These are phyloP conservation scores for Pocillopora damicornis DNA, from an alignment of 64 coral and sea anemone species.

Conservation along the genomic window DNA sequence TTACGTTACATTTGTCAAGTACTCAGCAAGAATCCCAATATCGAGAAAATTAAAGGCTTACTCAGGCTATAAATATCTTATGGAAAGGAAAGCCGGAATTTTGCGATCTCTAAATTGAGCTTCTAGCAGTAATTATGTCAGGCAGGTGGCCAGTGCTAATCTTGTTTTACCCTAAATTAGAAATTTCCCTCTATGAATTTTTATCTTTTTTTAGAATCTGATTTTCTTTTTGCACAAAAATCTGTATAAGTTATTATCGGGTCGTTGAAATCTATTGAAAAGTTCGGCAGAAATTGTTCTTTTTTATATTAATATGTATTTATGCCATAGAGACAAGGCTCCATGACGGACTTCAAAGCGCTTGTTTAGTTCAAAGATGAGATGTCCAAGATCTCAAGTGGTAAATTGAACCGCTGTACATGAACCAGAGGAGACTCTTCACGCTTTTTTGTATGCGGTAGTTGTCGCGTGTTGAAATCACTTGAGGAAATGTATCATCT, in stretches of 20 bases:
- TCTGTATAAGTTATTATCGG: neutral
- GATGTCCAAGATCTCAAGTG: no score
- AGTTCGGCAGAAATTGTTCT: neutral
- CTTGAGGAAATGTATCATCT: neutral
- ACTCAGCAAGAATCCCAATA: conserved; percentile 1
- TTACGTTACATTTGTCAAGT: neutral
- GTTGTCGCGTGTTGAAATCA: conserved; percentile 9
- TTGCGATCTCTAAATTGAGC: neutral
- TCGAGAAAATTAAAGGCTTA: neutral
- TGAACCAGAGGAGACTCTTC: neutral
- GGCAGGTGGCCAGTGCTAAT: conserved; percentile 6
- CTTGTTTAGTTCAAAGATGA: neutral
- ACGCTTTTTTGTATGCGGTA: neutral
- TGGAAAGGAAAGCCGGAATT: neutral
- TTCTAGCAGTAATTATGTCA: neutral
- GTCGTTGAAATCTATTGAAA: neutral
- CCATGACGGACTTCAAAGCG: neutral
- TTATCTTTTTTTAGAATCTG: neutral
- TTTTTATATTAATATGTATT: neutral
- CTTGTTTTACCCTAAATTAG: neutral
- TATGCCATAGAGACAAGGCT: neutral
- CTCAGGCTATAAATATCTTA: neutral
- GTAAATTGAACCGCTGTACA: no score
- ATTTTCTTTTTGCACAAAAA: neutral
- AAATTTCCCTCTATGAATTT: neutral